These are phyloP conservation scores for Adrianichthys oophorus DNA, from an alignment of 2,797 vertebrate genomes.

Conservation along the genomic window DNA sequence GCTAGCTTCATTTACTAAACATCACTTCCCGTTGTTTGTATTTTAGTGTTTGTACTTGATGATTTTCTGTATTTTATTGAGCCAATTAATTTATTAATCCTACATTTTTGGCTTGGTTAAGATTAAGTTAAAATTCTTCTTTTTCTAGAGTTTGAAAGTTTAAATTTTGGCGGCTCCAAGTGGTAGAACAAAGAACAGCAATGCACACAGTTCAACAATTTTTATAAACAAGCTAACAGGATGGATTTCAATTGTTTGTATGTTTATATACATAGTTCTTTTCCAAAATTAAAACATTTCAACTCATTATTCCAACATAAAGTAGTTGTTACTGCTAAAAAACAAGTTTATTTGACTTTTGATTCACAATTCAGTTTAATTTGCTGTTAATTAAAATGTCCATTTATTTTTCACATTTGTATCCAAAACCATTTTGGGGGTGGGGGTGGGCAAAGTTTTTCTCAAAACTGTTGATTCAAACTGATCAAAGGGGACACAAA, in stretches of 20 bases:
- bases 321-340: too few relatives aligned
- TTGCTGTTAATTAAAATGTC: too few relatives aligned
- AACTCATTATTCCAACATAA: too few relatives aligned
- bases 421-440: too few relatives aligned
- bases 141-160: constrained; percentile 5
- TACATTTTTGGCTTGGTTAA: background rate
- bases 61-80: background rate
- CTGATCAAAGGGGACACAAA: too few relatives aligned
- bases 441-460: too few relatives aligned
- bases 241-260: too few relatives aligned
- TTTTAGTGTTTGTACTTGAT: constrained; percentile 23
- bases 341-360: too few relatives aligned
- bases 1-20: constrained; percentile 26
- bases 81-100: background rate
- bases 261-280: background rate
- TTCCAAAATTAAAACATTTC: background rate
- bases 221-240: too few relatives aligned
- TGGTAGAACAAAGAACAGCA: constrained; percentile 7
- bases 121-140: background rate
- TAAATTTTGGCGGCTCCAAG: constrained; percentile 19
- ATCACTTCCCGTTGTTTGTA: constrained; percentile 29
- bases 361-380: too few relatives aligned
- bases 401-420: too few relatives aligned
- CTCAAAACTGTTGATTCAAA: too few relatives aligned
- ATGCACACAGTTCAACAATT: background rate